phyloP scores from a whole-genome alignment of 2,797 vertebrate genomes.

The Carduelis carduelis region DNA sequence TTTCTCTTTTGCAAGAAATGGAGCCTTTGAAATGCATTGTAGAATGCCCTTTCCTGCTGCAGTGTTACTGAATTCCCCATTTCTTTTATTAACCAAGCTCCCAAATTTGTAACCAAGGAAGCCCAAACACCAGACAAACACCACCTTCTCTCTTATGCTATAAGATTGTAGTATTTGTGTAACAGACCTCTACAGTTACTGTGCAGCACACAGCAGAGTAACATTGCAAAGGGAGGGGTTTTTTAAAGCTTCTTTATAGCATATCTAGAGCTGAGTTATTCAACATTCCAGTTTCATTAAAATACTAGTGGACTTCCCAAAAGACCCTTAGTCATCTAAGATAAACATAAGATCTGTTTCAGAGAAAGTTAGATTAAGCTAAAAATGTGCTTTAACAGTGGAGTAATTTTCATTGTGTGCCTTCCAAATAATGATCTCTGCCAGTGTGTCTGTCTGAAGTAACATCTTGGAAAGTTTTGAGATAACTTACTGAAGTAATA shows the following conservation, averaged over 20 bases:
- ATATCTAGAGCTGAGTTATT: background rate
- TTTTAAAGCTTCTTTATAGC: background rate
- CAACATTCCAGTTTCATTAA: background rate
- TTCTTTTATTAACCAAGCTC: constrained; percentile 8
- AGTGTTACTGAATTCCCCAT: background rate
- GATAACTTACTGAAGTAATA: background rate
- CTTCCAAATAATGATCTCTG: background rate
- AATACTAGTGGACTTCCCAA: background rate
- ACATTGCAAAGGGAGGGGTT: background rate
- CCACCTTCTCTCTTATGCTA: background rate
- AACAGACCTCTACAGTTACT: background rate
- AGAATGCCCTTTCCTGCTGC: background rate
- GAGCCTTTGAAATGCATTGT: background rate
- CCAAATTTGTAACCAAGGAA: constrained; percentile 52
- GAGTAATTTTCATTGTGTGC: background rate
- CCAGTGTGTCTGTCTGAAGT: background rate
- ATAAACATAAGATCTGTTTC: background rate
- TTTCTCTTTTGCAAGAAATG: constrained; percentile 7
- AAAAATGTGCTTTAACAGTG: background rate
- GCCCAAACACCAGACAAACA: background rate
- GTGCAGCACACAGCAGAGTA: background rate
- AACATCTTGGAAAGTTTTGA: background rate
- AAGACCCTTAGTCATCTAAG: background rate
- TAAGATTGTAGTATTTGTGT: background rate
- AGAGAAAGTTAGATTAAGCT: background rate